Evolutionary conservation across 2,113 vertebrate genomes (phyloP).

Genomic region (mouse (Mus musculus)): DNA sequence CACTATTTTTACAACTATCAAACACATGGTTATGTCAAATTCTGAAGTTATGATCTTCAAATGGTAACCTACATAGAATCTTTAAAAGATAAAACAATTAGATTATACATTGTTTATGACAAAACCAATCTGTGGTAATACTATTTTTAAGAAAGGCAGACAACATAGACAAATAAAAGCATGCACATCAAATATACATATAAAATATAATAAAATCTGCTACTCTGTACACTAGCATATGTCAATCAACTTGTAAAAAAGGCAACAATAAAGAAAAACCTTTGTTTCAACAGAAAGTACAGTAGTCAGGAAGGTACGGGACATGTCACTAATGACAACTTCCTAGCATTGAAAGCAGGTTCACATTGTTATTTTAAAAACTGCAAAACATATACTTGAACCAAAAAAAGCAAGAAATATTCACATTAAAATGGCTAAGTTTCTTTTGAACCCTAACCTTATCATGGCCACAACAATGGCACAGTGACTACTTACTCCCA

Average conservation of each 20-base stretch:
- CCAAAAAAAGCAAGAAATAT: neutral
- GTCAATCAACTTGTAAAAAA: neutral
- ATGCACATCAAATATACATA: neutral
- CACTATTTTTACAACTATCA: neutral
- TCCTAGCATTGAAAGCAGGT: neutral
- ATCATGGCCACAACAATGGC: neutral
- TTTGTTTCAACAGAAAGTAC: neutral
- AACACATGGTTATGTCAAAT: neutral
- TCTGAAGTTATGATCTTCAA: neutral
- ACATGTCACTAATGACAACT: neutral
- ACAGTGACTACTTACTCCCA: neutral
- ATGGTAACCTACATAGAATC: neutral
- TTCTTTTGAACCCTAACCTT: neutral
- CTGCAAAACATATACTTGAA: neutral
- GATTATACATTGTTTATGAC: neutral
- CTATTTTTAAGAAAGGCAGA: neutral
- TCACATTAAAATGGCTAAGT: neutral
- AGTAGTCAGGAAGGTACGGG: neutral
- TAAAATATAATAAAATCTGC: neutral
- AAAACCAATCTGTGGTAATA: neutral
- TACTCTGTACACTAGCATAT: neutral
- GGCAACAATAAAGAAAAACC: neutral
- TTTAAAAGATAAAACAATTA: neutral
- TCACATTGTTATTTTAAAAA: neutral
- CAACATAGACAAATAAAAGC: neutral